Evolutionary conservation across 2,888 invertebrate species (phyloP).

Genomic region (Hetaerina titia): DNA sequence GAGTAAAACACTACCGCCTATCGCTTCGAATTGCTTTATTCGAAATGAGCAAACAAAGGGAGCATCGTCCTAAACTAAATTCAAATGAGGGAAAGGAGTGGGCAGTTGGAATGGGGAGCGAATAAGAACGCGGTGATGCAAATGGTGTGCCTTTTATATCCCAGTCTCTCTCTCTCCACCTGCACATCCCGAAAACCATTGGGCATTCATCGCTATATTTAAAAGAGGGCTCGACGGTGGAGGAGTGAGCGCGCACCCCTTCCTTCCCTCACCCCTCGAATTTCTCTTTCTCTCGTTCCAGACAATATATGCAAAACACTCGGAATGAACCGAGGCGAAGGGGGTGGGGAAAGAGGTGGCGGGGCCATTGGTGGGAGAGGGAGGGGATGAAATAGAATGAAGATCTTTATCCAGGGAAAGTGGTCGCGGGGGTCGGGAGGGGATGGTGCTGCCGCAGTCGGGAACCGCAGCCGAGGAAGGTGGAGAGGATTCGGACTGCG

Average conservation of each 20-base stretch:
- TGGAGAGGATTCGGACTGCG: not conserved
- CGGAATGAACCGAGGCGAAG: slow-evolving; percentile 40
- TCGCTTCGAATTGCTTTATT: slow-evolving; percentile 21
- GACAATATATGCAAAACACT: slow-evolving; percentile 59
- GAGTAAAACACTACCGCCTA: slow-evolving; percentile 5
- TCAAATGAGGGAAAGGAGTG: slow-evolving; percentile 71
- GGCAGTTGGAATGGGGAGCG: slow-evolving; percentile 77
- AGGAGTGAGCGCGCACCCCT: not conserved
- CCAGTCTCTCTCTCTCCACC: slow-evolving; percentile 56
- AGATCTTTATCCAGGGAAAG: slow-evolving; percentile 58
- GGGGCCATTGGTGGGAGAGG: too few relatives aligned
- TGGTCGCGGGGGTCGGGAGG: not conserved
- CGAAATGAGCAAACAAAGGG: slow-evolving; percentile 68
- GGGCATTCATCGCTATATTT: slow-evolving; percentile 34
- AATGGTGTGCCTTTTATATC: slow-evolving; percentile 46
- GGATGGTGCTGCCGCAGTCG: slow-evolving; percentile 6
- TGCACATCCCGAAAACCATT: slow-evolving; percentile 45
- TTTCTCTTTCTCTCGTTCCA: not conserved
- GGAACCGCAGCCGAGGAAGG: slow-evolving; percentile 42
- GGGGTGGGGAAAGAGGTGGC: not conserved
- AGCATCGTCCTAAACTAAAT: slow-evolving; percentile 76
- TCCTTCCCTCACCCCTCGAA: not conserved
- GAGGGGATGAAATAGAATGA: slow-evolving; percentile 50
- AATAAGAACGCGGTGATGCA: slow-evolving; percentile 68
- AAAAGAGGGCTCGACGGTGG: not conserved